phyloP scores from a whole-genome alignment of 2,888 invertebrate species.

The Ganaspis brasiliensis region DNA sequence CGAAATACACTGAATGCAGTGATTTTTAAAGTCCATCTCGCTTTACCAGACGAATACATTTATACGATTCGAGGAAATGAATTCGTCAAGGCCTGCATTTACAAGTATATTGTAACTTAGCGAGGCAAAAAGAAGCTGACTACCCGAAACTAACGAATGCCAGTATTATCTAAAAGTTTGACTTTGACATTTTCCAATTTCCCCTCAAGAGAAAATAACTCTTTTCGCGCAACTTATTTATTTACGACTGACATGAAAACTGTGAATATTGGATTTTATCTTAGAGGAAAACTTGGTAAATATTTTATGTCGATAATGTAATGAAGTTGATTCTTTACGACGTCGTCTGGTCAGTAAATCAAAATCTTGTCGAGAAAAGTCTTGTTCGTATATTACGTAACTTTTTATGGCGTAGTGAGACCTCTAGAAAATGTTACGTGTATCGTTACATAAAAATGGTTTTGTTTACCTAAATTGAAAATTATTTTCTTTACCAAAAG shows the following conservation, averaged over 20 bases:
- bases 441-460: slow-evolving; percentile 5
- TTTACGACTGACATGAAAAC: slow-evolving; percentile 25
- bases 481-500: neutral
- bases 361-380: slow-evolving; percentile 13
- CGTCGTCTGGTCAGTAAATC: slow-evolving; percentile 29
- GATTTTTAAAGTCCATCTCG: slow-evolving; percentile 19
- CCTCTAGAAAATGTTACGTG: slow-evolving; percentile 7
- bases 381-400: slow-evolving; percentile 24
- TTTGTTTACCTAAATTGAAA: neutral
- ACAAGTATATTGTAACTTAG: no score
- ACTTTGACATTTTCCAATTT: slow-evolving; percentile 21
- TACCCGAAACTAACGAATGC: slow-evolving; percentile 9
- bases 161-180: slow-evolving; percentile 29
- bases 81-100: slow-evolving; percentile 9
- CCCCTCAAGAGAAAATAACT: neutral
- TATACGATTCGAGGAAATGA: slow-evolving; percentile 2
- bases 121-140: slow-evolving; percentile 12
- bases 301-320: slow-evolving; percentile 36
- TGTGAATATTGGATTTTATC: slow-evolving; percentile 28
- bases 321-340: slow-evolving; percentile 33
- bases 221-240: slow-evolving; percentile 22
- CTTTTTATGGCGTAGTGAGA: neutral
- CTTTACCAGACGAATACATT: neutral
- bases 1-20: neutral
- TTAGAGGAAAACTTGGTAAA: slow-evolving; percentile 24